Conservation (phyloP, 2,888 invertebrate species). For the Lymantria monacha region DNA sequence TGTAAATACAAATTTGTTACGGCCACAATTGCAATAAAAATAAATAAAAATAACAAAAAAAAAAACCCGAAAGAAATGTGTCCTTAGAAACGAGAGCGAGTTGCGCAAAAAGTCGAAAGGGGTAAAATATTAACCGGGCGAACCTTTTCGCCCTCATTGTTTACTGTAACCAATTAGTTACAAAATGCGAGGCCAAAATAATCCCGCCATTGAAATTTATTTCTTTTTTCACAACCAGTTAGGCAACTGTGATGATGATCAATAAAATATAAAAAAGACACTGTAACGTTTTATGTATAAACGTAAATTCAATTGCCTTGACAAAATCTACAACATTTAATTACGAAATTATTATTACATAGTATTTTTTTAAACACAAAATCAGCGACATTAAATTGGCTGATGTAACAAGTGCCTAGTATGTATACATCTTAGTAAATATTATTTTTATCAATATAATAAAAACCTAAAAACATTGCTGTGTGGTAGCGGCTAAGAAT, state of each 20-base stretch:
- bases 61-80: conserved; percentile 25
- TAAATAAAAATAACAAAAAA: too few species aligned
- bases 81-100: conserved; percentile 28
- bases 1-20: too few species aligned
- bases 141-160: conserved; percentile 31
- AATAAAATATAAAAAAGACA: conserved; percentile 2
- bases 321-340: conserved; percentile 1
- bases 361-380: too few species aligned
- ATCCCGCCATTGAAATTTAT: conserved; percentile 19
- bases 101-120: conserved; percentile 38
- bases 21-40: too few species aligned
- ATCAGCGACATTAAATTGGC: too few species aligned
- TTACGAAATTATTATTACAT: too few species aligned
- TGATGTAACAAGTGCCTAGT: too few species aligned
- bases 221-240: conserved; percentile 11
- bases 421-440: too few species aligned
- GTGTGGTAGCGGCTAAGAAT: too few species aligned
- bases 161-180: conserved; percentile 41
- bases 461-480: too few species aligned
- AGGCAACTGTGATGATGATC: conserved; percentile 8
- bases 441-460: too few species aligned
- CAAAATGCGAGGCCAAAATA: conserved; percentile 30
- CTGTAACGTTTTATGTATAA: conserved; percentile 4
- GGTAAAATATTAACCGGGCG: conserved; percentile 26
- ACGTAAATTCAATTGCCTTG: conserved; percentile 4